These are phyloP conservation scores for Drosophila atroscutellata DNA, from an alignment of 2,888 invertebrate genomes.

Conservation along the genomic window DNA sequence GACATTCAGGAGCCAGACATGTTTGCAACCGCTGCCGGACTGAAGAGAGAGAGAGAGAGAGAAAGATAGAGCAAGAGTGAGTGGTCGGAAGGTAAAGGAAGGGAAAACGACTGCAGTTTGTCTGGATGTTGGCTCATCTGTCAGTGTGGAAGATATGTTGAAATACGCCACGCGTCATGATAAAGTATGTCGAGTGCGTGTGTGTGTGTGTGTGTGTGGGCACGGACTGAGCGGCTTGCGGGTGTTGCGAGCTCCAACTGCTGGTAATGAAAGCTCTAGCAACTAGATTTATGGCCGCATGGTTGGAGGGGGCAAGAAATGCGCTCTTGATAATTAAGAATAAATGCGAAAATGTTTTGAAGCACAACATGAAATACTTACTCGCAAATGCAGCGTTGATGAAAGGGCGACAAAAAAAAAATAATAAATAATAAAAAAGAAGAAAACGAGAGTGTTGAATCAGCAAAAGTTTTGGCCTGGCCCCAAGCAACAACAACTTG, in stretches of 20 bases:
- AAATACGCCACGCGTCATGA: constrained; percentile 79
- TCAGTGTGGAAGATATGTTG: constrained; percentile 80
- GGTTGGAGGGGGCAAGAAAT: not conserved
- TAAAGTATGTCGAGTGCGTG: constrained; percentile 68
- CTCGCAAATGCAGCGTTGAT: constrained; percentile 11
- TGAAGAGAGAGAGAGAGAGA: not conserved
- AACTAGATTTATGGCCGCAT: constrained; percentile 68
- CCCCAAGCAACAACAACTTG: constrained; percentile 41
- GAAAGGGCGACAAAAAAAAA: constrained; percentile 40
- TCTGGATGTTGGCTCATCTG: constrained; percentile 77
- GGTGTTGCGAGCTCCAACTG: constrained; percentile 15
- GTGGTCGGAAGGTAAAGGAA: not conserved
- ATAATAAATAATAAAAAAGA: not conserved
- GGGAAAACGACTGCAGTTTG: constrained; percentile 51
- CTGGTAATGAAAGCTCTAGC: constrained; percentile 67
- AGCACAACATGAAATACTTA: constrained; percentile 34
- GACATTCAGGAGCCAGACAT: constrained; percentile 36
- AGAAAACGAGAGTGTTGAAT: constrained; percentile 67
- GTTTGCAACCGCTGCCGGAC: constrained; percentile 26
- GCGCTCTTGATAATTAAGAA: constrained; percentile 77
- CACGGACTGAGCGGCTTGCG: constrained; percentile 33
- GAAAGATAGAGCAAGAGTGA: not conserved
- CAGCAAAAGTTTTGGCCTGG: constrained; percentile 59
- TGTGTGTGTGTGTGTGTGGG: constrained; percentile 18
- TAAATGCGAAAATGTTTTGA: constrained; percentile 76